Evolutionary conservation across 2,888 invertebrate genomes (phyloP), one percentile per base, ranked within the genome.

Genomic region (Yponomeuta cagnagella): DNA sequence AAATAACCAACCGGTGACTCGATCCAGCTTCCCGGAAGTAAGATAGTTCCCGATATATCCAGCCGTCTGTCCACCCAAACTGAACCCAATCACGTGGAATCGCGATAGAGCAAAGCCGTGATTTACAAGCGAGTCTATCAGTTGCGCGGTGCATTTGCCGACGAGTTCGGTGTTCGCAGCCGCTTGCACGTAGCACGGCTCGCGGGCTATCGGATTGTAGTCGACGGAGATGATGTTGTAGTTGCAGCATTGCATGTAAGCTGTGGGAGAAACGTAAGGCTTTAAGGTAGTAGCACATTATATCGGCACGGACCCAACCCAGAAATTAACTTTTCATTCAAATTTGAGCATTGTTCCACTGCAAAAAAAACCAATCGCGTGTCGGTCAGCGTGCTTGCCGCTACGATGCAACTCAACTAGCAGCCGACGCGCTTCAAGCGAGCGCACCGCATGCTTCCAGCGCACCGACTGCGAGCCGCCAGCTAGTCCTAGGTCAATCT

Each of bases 71-170:
- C 90, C 94, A 0, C 95, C 95, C 15, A 95, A 87, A 78, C 95
- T 95, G 77, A 95, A 95, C 0, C 95, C 95, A 68, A 95, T 93
- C 0, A 94, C 79, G 76, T 95, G 95, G 70, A 95, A 86, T 68
- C 79, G 79, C 0, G 87, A 76, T n/a, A 94, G 78, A 0, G 80
- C 72, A 63, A 94, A 90, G 0, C 84, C 78, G 68, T 84, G 77
- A 0, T 84, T 77, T 1, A 94, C 88, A 68, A 95, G 78, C 48
- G 81, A 79, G 72, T 94, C 93, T 0, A 95, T 89, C 6, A 95
- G 80, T 75, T 94, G 92, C 0, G 94, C 94, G 0, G 90, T 85
- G 75, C 95, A 95, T 77, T 86, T 90, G n/a, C 93, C 94, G 0
- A 93, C 94, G 10, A 93, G 77, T 31, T 93, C 93, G 0, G 93